Conservation (phyloP, 1,140 invertebrate genomes). For the Gyrodactylus salaris region DNA sequence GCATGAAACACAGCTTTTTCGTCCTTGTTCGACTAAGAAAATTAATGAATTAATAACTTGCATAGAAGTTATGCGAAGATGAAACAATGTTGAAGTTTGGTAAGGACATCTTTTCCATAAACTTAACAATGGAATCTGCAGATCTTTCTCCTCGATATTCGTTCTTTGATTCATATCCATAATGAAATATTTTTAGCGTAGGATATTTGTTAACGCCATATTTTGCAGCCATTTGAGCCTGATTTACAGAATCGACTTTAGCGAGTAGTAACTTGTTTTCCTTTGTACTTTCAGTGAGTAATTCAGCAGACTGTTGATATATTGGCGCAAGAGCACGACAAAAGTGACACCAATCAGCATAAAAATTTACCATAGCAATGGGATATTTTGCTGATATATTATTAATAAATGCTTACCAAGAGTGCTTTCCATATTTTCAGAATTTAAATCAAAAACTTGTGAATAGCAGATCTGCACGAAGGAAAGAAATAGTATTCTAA, state of each 20-base stretch:
- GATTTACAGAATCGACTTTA: background rate
- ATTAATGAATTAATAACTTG: too few relatives aligned
- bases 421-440: too few relatives aligned
- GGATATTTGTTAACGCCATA: constrained; percentile 95
- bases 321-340: background rate
- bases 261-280: background rate
- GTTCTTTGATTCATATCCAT: constrained; percentile 59
- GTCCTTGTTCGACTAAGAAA: too few relatives aligned
- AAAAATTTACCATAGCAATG: background rate
- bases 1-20: too few relatives aligned
- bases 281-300: background rate
- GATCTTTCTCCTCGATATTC: constrained; percentile 53
- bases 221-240: constrained; percentile 39
- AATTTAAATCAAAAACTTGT: too few relatives aligned
- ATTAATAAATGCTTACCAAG: too few relatives aligned
- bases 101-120: too few relatives aligned
- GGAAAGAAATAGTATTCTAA: too few relatives aligned
- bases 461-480: too few relatives aligned
- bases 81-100: too few relatives aligned
- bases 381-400: background rate
- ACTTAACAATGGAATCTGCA: constrained; percentile 46
- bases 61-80: too few relatives aligned
- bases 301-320: background rate
- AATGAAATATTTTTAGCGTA: constrained; percentile 69
- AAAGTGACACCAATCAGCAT: background rate